A percentile compares a stretch with the other conserved stretches of the same genome.
Conservation (phyloP, 2,797 vertebrate genomes). For the Parambassis ranga region DNA sequence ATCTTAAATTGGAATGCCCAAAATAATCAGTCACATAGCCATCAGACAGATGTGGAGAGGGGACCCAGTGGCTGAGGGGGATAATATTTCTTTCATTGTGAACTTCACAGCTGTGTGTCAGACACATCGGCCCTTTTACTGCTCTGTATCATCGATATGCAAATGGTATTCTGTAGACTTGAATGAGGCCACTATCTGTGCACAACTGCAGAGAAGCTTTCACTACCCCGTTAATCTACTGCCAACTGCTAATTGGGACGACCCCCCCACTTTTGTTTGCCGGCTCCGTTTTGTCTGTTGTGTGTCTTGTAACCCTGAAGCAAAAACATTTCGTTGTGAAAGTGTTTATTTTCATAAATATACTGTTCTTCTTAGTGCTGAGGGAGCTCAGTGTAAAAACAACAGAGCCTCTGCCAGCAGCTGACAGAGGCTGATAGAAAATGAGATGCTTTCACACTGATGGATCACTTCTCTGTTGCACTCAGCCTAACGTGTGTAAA, state of each 20-base stretch:
- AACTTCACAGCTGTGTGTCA: conserved; percentile 77
- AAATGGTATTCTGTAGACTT: conserved; percentile 61
- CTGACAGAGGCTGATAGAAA: neutral
- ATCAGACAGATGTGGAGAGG: conserved; percentile 78
- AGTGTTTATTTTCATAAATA: conserved; percentile 18
- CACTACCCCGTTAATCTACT: conserved; percentile 63
- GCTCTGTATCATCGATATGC: conserved; percentile 64
- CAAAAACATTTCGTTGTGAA: conserved; percentile 45
- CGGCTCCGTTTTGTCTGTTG: conserved; percentile 40
- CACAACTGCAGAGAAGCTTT: conserved; percentile 36
- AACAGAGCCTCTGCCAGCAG: neutral
- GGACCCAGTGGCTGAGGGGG: conserved; percentile 48
- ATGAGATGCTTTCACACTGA: neutral
- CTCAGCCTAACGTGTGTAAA: neutral
- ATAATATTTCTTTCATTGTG: conserved; percentile 81
- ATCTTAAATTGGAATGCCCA: conserved; percentile 72
- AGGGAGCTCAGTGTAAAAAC: neutral
- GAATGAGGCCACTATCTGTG: conserved; percentile 73
- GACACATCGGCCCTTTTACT: conserved; percentile 72
- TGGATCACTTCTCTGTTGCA: neutral
- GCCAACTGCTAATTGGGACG: conserved; percentile 73
- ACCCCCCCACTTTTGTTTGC: conserved; percentile 48
- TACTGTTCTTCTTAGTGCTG: conserved; percentile 3
- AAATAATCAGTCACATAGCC: conserved; percentile 78
- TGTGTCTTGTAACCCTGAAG: conserved; percentile 43